Evolutionary conservation across 2,113 vertebrate species (phyloP), one percentile per base, ranked within the genome.

Genomic region (Ginglymostoma cirratum): DNA sequence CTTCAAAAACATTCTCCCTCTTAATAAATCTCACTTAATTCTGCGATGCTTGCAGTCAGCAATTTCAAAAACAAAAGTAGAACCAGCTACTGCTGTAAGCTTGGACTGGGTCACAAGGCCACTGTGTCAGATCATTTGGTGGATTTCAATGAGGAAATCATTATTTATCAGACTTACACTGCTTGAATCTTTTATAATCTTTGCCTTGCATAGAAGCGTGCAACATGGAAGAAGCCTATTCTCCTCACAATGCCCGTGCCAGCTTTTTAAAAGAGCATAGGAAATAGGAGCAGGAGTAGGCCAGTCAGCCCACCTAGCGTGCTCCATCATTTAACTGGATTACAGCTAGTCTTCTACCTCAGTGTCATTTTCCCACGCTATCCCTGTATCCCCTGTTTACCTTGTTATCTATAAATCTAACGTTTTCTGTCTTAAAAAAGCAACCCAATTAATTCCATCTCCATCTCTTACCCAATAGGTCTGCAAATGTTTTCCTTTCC

Each of bases 1-100:
- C 66, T 66, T 23, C 65, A 92, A 92, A 90, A 92, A 55, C 55
- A 65, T 66, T 93, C n/a, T 12, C 38, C n/a, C 34, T 67, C 61
- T 66, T 23, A 66, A 93, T 93, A 67, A 67, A 93, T 93, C 89
- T 93, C 89, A 93, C 34, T 92, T 92, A 93, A n/a, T 34, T 21
- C 34, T 7, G 65, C 66, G 61, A 66, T 8, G 1, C 17, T 38
- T 66, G 34, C 38, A 93, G 61, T 66, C 61, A 38, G 89, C 34
- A 93, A 65, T 38, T 66, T 19, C 7, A 66, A 67, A n/a, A 34
- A 93, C 66, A 93, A 42, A 93, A 23, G 48, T 38, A 66, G 55
- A 38, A 66, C 34, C 17, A 66, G 89, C 65, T 93, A 23, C 34
- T 10, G 24, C 65, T 42, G 34, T 6, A 38, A 0, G 30, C 52